Evolutionary conservation across 2,113 vertebrate species (phyloP).

Genomic region (Rhinopomastus cyanomelas): DNA sequence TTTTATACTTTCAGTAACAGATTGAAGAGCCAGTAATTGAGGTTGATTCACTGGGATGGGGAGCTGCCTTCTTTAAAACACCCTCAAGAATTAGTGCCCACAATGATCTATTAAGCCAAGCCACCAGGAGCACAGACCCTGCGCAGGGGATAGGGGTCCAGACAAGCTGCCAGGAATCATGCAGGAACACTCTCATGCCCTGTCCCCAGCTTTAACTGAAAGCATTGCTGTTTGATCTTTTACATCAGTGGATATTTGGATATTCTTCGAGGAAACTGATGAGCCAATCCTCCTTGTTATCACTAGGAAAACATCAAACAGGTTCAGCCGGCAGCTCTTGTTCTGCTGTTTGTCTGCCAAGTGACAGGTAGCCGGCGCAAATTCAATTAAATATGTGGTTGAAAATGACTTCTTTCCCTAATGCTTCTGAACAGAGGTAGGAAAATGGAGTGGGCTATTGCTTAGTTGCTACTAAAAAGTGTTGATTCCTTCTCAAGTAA

Average conservation of each 20-base stretch:
- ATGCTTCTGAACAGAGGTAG: not conserved
- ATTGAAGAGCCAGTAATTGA: not conserved
- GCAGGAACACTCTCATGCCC: not conserved
- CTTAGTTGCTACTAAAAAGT: not conserved
- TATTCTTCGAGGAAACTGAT: conserved; percentile 31
- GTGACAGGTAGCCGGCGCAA: not conserved
- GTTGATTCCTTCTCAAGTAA: not conserved
- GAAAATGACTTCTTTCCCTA: not conserved
- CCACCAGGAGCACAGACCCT: not conserved
- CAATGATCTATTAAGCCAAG: not conserved
- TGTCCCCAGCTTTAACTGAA: not conserved
- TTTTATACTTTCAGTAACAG: not conserved
- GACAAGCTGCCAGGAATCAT: not conserved
- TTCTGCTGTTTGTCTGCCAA: not conserved
- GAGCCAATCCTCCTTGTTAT: not conserved
- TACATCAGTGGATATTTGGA: conserved; percentile 5
- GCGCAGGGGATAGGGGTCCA: not conserved
- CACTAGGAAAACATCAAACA: conserved; percentile 10
- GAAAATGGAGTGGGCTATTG: not conserved
- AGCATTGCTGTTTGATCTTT: not conserved
- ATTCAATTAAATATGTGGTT: not conserved
- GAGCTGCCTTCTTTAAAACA: not conserved
- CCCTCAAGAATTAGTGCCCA: not conserved
- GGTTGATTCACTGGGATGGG: not conserved
- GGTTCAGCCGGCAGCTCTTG: not conserved